Evolutionary conservation across 2,113 vertebrate species (phyloP).

Genomic region (Calcarius ornatus): DNA sequence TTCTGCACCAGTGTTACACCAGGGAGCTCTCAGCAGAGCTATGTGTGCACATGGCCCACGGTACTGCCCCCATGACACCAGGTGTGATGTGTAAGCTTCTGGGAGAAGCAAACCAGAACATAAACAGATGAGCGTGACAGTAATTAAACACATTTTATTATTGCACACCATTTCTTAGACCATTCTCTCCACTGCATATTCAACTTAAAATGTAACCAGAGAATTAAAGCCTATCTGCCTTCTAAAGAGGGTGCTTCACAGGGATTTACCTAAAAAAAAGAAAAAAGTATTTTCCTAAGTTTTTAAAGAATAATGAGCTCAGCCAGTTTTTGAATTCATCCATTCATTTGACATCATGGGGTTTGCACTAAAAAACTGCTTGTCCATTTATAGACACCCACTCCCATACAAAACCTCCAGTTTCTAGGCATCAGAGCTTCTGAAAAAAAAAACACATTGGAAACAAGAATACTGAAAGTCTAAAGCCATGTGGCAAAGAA

Average conservation of each 20-base stretch:
- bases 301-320: neutral
- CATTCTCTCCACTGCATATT: neutral
- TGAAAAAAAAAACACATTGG: neutral
- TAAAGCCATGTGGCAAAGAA: neutral
- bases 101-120: neutral
- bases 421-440: neutral
- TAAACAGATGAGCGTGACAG: neutral
- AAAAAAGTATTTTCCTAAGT: neutral
- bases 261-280: neutral
- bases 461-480: neutral
- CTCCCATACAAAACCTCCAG: neutral
- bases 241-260: neutral
- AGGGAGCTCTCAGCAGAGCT: neutral
- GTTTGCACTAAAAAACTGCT: neutral
- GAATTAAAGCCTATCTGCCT: neutral
- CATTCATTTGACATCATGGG: rapidly evolving
- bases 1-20: rapidly evolving
- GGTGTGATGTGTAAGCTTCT: neutral
- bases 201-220: neutral
- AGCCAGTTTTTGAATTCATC: neutral
- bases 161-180: neutral
- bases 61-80: neutral
- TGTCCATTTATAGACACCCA: neutral
- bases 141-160: neutral
- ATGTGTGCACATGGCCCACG: rapidly evolving